Percentiles rank a stretch among this genome's conserved stretches.
phyloP scores from a whole-genome alignment of 2,888 invertebrate species.

The Priocnemis perturbator region DNA sequence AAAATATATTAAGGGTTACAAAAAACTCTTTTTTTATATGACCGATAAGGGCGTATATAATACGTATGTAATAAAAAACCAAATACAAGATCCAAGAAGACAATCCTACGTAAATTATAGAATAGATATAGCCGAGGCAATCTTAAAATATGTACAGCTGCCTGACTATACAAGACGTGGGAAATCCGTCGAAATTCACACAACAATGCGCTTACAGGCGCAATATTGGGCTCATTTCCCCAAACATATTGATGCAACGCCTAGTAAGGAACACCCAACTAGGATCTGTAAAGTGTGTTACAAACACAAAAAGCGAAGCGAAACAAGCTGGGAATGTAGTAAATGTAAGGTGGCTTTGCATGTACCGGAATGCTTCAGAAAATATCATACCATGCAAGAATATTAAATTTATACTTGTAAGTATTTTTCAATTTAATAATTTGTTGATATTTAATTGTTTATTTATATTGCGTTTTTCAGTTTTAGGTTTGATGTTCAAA shows the following conservation, averaged over 20 bases:
- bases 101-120: conserved; percentile 29
- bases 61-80: conserved; percentile 27
- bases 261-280: conserved; percentile 14
- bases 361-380: conserved; percentile 11
- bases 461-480: conserved; percentile 40
- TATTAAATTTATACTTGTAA: conserved; percentile 34
- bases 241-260: conserved; percentile 24
- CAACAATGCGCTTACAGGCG: conserved; percentile 18
- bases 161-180: conserved; percentile 21
- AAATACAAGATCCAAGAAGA: conserved; percentile 29
- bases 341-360: conserved; percentile 10
- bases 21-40: conserved; percentile 47
- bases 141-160: conserved; percentile 25
- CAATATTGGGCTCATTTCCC: conserved; percentile 25
- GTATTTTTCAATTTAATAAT: conserved; percentile 31
- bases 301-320: too few relatives aligned
- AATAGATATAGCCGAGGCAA: conserved; percentile 24
- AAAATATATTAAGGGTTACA: conserved; percentile 45
- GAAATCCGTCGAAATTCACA: conserved; percentile 16
- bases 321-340: conserved; percentile 5
- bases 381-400: conserved; percentile 23
- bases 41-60: conserved; percentile 43
- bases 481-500: conserved; percentile 38
- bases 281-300: conserved; percentile 23
- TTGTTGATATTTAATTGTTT: conserved; percentile 40